Evolutionary conservation across 2,113 vertebrate species (phyloP).

Genomic region (Prochilodus magdalenae): DNA sequence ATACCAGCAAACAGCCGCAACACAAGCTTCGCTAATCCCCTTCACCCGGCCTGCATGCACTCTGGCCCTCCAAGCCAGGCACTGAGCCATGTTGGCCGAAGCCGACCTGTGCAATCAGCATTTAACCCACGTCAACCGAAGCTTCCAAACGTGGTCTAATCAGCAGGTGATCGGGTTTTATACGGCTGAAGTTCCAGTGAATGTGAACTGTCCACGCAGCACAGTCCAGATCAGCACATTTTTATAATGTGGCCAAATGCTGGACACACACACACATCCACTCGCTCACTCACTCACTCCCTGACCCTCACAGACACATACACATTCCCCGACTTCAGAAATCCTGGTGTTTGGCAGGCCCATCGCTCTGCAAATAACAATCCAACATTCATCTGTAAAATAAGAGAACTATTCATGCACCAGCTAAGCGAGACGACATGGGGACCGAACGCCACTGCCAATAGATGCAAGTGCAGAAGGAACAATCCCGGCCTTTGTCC

Average conservation of each 20-base stretch:
- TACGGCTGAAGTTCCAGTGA: constrained; percentile 19
- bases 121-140: constrained; percentile 4
- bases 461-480: background rate
- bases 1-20: too few species aligned
- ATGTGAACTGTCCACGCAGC: constrained; percentile 50
- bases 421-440: background rate
- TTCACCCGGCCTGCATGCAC: background rate
- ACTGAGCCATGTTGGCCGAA: constrained; percentile 22
- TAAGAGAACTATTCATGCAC: constrained; percentile 38
- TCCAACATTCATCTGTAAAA: constrained; percentile 36
- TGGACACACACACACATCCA: constrained; percentile 38
- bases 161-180: constrained; percentile 15
- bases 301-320: constrained; percentile 58
- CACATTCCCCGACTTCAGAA: constrained; percentile 40
- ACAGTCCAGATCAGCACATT: constrained; percentile 58
- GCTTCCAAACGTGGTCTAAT: background rate
- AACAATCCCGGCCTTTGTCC: constrained; percentile 42
- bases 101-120: constrained; percentile 21
- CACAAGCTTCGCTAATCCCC: background rate
- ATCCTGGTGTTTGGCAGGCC: constrained; percentile 19
- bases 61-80: background rate
- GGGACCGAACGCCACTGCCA: background rate
- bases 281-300: constrained; percentile 50
- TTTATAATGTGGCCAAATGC: constrained; percentile 56
- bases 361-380: constrained; percentile 30